A percentile compares a stretch with the other conserved stretches of the same genome.
Evolutionary conservation across 2,113 vertebrate genomes (phyloP).

Genomic region (Ursus arctos): DNA sequence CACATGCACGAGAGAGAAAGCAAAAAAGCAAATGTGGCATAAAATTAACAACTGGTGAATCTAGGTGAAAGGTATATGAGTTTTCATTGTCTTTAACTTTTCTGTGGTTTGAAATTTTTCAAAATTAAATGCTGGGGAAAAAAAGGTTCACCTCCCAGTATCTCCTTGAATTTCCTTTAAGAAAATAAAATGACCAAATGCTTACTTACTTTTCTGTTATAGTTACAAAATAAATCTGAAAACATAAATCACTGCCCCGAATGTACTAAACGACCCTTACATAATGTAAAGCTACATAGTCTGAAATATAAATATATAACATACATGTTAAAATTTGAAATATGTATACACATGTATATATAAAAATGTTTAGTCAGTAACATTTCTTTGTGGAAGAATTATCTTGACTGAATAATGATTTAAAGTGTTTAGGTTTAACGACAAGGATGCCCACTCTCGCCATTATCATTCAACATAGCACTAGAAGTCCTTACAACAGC

Average conservation of each 20-base stretch:
- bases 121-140: not conserved
- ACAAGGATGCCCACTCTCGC: no score
- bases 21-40: not conserved
- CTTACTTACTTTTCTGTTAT: not conserved
- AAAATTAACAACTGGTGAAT: not conserved
- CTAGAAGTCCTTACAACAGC: no score
- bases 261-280: not conserved
- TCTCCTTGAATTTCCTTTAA: not conserved
- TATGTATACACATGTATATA: not conserved
- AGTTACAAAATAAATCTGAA: constrained; percentile 20
- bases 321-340: not conserved
- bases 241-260: not conserved
- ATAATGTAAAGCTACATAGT: not conserved
- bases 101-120: not conserved
- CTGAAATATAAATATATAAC: constrained; percentile 6
- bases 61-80: not conserved
- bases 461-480: no score
- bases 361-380: not conserved
- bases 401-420: not conserved
- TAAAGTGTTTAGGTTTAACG: not conserved
- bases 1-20: not conserved
- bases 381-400: not conserved
- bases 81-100: not conserved
- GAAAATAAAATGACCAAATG: constrained; percentile 14
- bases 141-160: not conserved